These are phyloP conservation scores for Dascyllus trimaculatus DNA, from an alignment of 2,113 vertebrate species.

Conservation along the genomic window DNA sequence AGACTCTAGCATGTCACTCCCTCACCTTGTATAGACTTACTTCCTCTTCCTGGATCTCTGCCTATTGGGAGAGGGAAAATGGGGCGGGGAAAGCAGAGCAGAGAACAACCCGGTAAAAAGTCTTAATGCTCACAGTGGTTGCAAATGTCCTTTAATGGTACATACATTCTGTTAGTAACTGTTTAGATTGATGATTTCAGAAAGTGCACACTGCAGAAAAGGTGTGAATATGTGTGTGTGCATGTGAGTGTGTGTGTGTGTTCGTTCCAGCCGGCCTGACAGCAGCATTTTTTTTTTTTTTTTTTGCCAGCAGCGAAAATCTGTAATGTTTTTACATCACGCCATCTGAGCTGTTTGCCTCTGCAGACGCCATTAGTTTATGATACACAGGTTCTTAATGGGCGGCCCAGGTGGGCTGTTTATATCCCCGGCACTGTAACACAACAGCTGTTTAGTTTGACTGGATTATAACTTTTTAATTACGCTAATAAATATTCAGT, in stretches of 20 bases:
- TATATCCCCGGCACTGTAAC: slow-evolving; percentile 8
- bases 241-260: slow-evolving; percentile 24
- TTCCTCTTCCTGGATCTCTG: too few relatives aligned
- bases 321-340: slow-evolving; percentile 36
- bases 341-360: slow-evolving; percentile 36
- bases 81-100: too few relatives aligned
- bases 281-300: slow-evolving; percentile 27
- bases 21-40: too few relatives aligned
- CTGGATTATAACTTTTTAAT: slow-evolving; percentile 50
- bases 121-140: slow-evolving; percentile 20
- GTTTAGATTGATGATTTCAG: slow-evolving; percentile 55
- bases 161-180: slow-evolving; percentile 35
- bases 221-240: slow-evolving; percentile 18
- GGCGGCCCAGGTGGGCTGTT: slow-evolving; percentile 32
- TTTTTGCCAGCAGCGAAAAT: slow-evolving; percentile 17
- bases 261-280: slow-evolving; percentile 15
- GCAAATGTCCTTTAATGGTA: slow-evolving; percentile 44
- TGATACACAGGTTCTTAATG: slow-evolving; percentile 31
- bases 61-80: too few relatives aligned
- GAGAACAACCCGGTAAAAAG: slow-evolving; percentile 25
- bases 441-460: slow-evolving; percentile 44
- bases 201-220: slow-evolving; percentile 36
- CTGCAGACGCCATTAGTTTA: slow-evolving; percentile 48
- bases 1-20: too few relatives aligned
- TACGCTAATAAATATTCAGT: slow-evolving; percentile 39